phyloP scores from a whole-genome alignment of 2,888 invertebrate species.

The Tenthredo notha region DNA sequence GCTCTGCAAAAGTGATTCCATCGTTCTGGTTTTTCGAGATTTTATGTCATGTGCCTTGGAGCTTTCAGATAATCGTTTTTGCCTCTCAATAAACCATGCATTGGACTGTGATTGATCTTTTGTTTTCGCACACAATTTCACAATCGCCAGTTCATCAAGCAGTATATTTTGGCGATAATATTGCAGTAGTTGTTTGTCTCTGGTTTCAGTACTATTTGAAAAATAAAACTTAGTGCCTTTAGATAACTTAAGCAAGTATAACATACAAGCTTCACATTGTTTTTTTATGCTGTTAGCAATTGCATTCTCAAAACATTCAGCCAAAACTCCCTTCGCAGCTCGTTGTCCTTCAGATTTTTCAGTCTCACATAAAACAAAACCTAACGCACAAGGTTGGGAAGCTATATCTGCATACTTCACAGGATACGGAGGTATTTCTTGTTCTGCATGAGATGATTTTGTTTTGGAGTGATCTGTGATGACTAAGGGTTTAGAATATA shows the following conservation, averaged over 20 bases:
- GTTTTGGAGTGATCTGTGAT: slow-evolving; percentile 50
- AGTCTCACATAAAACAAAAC: background rate
- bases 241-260: background rate
- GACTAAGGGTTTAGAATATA: slow-evolving; percentile 18
- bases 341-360: background rate
- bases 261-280: background rate
- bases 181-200: background rate
- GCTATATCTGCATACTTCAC: background rate
- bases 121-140: background rate
- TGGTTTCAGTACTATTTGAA: background rate
- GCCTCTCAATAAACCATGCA: background rate
- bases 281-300: background rate
- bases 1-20: background rate
- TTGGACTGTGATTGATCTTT: background rate
- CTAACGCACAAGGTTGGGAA: background rate
- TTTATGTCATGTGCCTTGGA: background rate
- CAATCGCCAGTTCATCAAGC: background rate
- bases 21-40: background rate
- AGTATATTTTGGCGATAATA: background rate
- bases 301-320: background rate
- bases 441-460: background rate
- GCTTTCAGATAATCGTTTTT: too few species aligned
- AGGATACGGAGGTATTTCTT: background rate
- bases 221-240: background rate
- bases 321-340: background rate